Base-by-base conservation (phyloP, 2,113 vertebrate species). In the Sphyrna mokarran region DNA sequence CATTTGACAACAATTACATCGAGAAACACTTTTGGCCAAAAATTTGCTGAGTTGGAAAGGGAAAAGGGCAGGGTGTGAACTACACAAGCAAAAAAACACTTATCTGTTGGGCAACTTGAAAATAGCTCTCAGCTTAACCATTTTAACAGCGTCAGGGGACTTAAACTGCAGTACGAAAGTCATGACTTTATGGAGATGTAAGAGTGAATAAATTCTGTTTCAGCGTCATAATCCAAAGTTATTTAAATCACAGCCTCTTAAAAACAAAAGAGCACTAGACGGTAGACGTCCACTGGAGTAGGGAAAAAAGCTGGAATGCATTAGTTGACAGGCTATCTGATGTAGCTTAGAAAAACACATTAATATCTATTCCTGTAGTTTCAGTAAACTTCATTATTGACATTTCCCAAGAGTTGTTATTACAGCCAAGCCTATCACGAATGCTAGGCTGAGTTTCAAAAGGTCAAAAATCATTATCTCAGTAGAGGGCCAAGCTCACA, bases 11-110 rank as follows among this genome's bases (percentile, higher is more conserved):
- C 4, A 18, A 20, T 40, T 83, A 16, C 80, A 76, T 76, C 72
- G 96, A 96, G 95, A 72, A 96, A 96, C n/a, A 95, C 90, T 96
- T 66, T 87, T 95, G 83, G 72, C 23, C 70, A 26, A 22, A 72
- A 7, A 72, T 8, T 29, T 76, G 9, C 33, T 33, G 10, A 76
- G 1, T 33, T 76, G 72, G 29, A 76, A 76, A 29, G 72, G 26
- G 33, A 76, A 76, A 33, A 0, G 29, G 33, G 72, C 11, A 11
- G 72, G 29, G 9, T 13, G 29, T 76, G 72, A 76, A 33, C 11
- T 33, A 8, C 10, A 76, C 72, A 76, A 2, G 29, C 9, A 33
- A 9, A 33, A 33, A 11, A 76, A 76, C 9, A 29, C 9, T 8
- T n/a, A 76, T 76, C 29, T 76, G 29, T 29, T 33, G 72, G 72